These are phyloP conservation scores for Colius striatus DNA, from an alignment of 2,113 vertebrate species.

Conservation along the genomic window DNA sequence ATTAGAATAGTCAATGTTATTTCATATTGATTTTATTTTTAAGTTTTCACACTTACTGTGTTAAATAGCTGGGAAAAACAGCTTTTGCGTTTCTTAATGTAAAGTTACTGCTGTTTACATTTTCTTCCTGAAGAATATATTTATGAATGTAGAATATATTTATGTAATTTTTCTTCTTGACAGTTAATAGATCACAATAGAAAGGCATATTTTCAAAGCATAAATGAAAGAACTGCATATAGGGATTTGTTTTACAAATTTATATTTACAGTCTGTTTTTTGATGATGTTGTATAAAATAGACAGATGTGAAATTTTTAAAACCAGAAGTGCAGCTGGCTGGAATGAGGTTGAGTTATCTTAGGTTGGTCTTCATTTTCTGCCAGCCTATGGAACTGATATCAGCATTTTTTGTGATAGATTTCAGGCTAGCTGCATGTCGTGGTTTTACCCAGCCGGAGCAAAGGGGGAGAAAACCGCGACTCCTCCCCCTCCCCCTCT, in stretches of 20 bases:
- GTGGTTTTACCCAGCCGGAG: too few species aligned
- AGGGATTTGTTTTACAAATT: neutral
- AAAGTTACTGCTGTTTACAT: slow-evolving; percentile 57
- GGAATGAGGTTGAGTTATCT: slow-evolving; percentile 18
- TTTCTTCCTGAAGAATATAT: slow-evolving; percentile 60
- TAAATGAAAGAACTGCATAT: slow-evolving; percentile 59
- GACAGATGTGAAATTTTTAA: neutral
- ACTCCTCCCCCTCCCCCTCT: too few species aligned
- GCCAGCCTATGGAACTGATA: neutral
- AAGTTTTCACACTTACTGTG: neutral
- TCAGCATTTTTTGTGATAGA: neutral
- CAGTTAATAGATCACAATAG: slow-evolving; percentile 70
- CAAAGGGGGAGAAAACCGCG: too few species aligned
- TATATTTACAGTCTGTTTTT: neutral
- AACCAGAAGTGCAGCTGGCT: neutral
- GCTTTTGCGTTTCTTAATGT: slow-evolving; percentile 56
- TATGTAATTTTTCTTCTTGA: slow-evolving; percentile 66
- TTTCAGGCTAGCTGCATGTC: slow-evolving; percentile 36
- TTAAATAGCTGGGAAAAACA: neutral
- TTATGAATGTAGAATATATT: slow-evolving; percentile 72
- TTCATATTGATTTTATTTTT: neutral
- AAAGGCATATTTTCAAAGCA: slow-evolving; percentile 48
- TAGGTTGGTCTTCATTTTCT: slow-evolving; percentile 16
- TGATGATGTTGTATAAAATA: neutral
- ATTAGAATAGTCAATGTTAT: neutral